Base-by-base conservation (phyloP, 2,113 vertebrate genomes). In the Shinisaurus crocodilurus region DNA sequence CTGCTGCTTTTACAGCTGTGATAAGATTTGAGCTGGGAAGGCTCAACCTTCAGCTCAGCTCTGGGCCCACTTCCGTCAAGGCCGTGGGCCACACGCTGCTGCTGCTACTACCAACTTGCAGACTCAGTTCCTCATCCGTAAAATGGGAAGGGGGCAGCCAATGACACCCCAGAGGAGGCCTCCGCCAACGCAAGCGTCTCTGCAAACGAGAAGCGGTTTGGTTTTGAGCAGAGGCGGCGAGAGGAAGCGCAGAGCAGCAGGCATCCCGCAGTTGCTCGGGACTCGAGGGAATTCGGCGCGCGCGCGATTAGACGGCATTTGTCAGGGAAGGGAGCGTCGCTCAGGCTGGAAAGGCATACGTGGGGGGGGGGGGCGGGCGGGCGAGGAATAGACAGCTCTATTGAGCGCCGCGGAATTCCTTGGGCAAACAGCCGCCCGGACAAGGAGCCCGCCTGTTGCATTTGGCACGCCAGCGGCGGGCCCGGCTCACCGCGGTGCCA, bases 291-390 rank as follows among this genome's bases (percentile, higher is more conserved):
- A 67, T 23, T n/a, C 27, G n/a, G 60, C 57, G 0, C 25, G 37
- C 10, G 43, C 27, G 15, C 45, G 48, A 27, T 48, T 32, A 29
- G 48, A 25, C 77, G 29, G 34, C 50, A 50, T 43, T 20, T 54
- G 50, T 57, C 48, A 57, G 50, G 18, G 25, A 50, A 50, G 48
- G 6, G 50, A 54, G 48, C 48, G 34, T 54, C 50, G 50, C 50
- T 10, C 79, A 34, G 79, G 34, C 77, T 80, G 77, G 77, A 80
- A 48, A 80, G 77, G 50, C 29, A 84, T 84, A 27, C n/a, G 3
- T 8, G 23, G 6, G 25, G 25, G 12, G 45, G 27, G 27, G 4
- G 10, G 3, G 79, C 0, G 5, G 29, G 3, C 3, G 0, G 34
- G 16, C 23, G 15, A 6, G 6, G 57, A 9, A 8, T 0, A 12